Evolutionary conservation across 64 coral and sea anemone species (phyloP).

Genomic region (Montipora cactus): DNA sequence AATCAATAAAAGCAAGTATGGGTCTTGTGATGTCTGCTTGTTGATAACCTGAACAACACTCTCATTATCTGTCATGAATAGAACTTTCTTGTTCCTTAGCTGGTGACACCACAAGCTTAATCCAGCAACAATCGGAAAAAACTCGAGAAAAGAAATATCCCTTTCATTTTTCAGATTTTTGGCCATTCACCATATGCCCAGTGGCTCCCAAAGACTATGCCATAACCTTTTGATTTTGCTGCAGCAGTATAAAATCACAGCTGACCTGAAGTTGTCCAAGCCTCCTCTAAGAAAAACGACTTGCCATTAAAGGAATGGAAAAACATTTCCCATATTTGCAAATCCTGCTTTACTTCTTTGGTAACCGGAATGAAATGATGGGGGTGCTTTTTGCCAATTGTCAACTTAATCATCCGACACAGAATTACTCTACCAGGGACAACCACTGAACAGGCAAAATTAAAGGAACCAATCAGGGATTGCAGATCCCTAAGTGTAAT

Average conservation of each 20-base stretch:
- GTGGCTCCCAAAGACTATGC: constrained; percentile 1
- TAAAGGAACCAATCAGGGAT: constrained; percentile 14
- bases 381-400: not conserved
- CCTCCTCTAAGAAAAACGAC: constrained; percentile 37
- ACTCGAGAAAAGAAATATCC: constrained; percentile 15
- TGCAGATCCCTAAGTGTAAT: constrained; percentile 2
- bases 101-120: not conserved
- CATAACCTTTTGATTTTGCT: not conserved
- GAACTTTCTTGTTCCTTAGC: not conserved
- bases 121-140: not conserved
- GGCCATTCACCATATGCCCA: constrained; percentile 28
- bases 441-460: constrained; percentile 47
- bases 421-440: constrained; percentile 27
- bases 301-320: constrained; percentile 5
- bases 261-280: not conserved
- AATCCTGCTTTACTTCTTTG: not conserved
- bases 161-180: not conserved
- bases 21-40: not conserved
- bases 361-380: not conserved
- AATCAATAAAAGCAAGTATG: not conserved
- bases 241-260: constrained; percentile 7
- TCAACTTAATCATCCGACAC: constrained; percentile 25
- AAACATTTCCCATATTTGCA: constrained; percentile 26
- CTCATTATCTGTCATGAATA: not conserved
- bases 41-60: not conserved